Conservation (phyloP, 1,140 invertebrate species). For the Drosophila malerkotliana region DNA sequence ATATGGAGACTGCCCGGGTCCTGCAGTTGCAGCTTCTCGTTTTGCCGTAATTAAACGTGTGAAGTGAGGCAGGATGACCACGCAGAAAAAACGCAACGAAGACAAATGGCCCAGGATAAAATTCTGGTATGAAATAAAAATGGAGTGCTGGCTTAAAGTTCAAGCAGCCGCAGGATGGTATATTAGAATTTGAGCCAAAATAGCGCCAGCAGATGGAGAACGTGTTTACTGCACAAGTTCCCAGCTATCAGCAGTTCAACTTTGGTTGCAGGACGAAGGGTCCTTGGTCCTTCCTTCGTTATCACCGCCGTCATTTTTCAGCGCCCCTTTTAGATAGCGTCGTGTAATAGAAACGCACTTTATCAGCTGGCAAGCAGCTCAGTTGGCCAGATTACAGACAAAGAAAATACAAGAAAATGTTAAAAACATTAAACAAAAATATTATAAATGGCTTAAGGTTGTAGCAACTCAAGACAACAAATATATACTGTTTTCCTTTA, state of each 20-base stretch:
- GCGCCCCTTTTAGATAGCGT: slow-evolving; percentile 35
- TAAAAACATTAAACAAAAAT: neutral
- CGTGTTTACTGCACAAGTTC: slow-evolving; percentile 31
- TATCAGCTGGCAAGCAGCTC: slow-evolving; percentile 47
- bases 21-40: slow-evolving; percentile 27
- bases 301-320: slow-evolving; percentile 43
- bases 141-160: slow-evolving; percentile 27
- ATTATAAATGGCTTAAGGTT: neutral
- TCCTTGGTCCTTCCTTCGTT: slow-evolving; percentile 25
- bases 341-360: slow-evolving; percentile 46
- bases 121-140: slow-evolving; percentile 1
- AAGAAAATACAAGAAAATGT: neutral
- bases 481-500: neutral
- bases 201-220: slow-evolving; percentile 34
- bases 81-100: slow-evolving; percentile 41
- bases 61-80: slow-evolving; percentile 43
- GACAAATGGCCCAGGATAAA: slow-evolving; percentile 42
- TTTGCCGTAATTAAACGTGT: slow-evolving; percentile 52
- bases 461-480: neutral
- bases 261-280: slow-evolving; percentile 12
- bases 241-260: slow-evolving; percentile 30
- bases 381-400: slow-evolving; percentile 17
- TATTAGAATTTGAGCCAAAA: slow-evolving; percentile 39
- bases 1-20: neutral
- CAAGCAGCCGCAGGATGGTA: slow-evolving; percentile 26